phyloP scores from a whole-genome alignment of 2,113 vertebrate genomes.

The Protobothrops mucrosquamatus region DNA sequence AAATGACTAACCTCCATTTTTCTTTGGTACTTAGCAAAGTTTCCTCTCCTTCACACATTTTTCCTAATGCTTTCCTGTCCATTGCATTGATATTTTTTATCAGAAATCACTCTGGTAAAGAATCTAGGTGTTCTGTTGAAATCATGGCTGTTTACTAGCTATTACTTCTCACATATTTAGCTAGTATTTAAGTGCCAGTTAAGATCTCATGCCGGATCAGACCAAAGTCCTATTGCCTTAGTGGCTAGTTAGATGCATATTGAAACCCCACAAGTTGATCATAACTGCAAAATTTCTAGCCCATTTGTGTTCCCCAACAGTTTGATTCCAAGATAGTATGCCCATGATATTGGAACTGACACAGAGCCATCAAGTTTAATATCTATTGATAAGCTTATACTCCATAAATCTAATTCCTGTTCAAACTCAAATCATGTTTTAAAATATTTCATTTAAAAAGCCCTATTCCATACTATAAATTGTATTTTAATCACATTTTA shows the following conservation, averaged over 20 bases:
- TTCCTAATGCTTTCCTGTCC: neutral
- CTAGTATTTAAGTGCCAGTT: neutral
- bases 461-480: neutral
- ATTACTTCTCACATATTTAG: neutral
- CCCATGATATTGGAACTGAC: neutral
- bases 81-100: neutral
- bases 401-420: neutral
- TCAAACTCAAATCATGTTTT: neutral
- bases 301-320: neutral
- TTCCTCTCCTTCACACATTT: neutral
- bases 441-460: neutral
- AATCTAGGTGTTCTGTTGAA: neutral
- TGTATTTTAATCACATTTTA: neutral
- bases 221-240: neutral
- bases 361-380: neutral
- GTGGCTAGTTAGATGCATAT: neutral
- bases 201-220: neutral
- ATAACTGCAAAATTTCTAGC: neutral
- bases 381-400: neutral
- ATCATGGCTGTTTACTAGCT: neutral
- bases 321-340: neutral
- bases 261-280: neutral
- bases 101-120: neutral
- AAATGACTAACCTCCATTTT: neutral
- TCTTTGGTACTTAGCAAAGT: neutral